Base-by-base conservation (phyloP, 2,797 vertebrate species). In the Naso thynnoides region DNA sequence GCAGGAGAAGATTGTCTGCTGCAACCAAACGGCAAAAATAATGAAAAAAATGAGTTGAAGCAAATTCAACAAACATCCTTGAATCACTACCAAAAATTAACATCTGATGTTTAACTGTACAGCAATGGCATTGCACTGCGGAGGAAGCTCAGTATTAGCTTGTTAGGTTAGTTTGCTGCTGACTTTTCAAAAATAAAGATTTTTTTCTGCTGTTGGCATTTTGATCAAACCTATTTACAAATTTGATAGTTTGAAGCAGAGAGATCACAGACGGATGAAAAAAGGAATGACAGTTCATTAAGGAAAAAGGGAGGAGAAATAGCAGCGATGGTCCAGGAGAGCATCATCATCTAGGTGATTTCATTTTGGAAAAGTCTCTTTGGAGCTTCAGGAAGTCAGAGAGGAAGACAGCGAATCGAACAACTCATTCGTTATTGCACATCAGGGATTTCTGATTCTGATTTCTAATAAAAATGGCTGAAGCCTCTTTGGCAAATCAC, bases 321-420 rank as follows among this genome's bases (percentile, higher is more conserved):
- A 47, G 13, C 23, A 44, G 11, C 14, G 39, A 42, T 2, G 21
- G 7, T 21, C 15, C 21, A 39, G 14, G 39, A 16, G 41, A 18
- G 49, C 18, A 26, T 57, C 14, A 13, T 27, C 24, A 13, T 36
- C 49, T 6, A 33, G 48, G 21, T 50, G 42, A 41, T 68, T 53
- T 61, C 2, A 21, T 45, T 50, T 48, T 53, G 42, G 15, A 50
- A 57, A 38, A 42, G 31, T 38, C 6, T 26, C 21, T 23, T 33
- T n/a, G 8, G 36, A 57, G 41, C 26, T 29, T 6, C 26, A 9
- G 54, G 18, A 36, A 8, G 41, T 73, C 58, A 0, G 0, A 42
- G 1, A 36, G 47, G 36, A 71, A 63, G 23, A 39, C 21, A 26
- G 15, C 70, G 39, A 48, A 64, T 33, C 58, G 70, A 78, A 60